phyloP scores from a whole-genome alignment of 1,140 invertebrate species.

The Kradibia gibbosae region DNA sequence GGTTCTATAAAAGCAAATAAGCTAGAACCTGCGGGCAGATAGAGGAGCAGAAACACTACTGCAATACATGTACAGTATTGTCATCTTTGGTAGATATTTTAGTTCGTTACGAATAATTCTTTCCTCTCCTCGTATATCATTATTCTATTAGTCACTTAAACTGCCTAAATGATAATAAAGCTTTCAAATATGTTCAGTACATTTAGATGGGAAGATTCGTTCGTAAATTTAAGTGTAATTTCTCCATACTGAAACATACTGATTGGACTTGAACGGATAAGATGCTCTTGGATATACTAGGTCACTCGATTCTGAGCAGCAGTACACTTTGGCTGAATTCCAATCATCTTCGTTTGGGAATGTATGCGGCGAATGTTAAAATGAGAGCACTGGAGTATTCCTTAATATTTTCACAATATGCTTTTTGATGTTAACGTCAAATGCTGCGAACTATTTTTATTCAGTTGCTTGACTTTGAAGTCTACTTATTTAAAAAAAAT shows the following conservation, averaged over 20 bases:
- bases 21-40: slow-evolving; percentile 13
- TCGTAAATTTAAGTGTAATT: too few species aligned
- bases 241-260: too few species aligned
- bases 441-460: neutral
- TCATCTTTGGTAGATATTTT: neutral
- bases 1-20: slow-evolving; percentile 36
- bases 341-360: slow-evolving; percentile 22
- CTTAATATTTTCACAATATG: slow-evolving; percentile 37
- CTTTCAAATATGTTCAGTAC: too few species aligned
- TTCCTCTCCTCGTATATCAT: neutral
- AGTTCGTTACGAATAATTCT: neutral
- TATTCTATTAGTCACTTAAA: too few species aligned
- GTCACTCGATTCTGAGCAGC: slow-evolving; percentile 38
- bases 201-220: too few species aligned
- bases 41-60: neutral
- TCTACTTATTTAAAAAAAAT: neutral
- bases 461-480: slow-evolving; percentile 11
- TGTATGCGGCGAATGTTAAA: slow-evolving; percentile 17
- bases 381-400: slow-evolving; percentile 23
- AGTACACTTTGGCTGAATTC: slow-evolving; percentile 30
- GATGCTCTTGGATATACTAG: slow-evolving; percentile 35
- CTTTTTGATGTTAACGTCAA: neutral
- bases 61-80: neutral
- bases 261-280: slow-evolving; percentile 31
- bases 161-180: too few species aligned